Evolutionary conservation across 2,797 vertebrate genomes (phyloP), one percentile per base, ranked within the genome.

Genomic region (Cichlasoma orientale): DNA sequence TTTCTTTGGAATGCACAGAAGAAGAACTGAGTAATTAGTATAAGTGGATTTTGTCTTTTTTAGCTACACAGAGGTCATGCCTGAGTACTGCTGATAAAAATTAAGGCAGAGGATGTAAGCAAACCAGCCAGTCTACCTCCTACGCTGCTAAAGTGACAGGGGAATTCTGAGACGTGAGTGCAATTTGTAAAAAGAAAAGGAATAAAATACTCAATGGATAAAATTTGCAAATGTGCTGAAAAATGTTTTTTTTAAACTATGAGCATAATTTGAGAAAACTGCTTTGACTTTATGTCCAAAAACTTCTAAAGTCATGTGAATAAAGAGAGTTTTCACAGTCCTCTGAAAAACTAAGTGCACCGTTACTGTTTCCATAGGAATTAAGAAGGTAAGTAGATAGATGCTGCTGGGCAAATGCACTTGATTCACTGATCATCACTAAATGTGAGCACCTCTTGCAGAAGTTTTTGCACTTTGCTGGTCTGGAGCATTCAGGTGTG

Each of bases 1-100:
- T 61, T 76, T 57, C 54, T 74, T 78, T 78, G 50, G 53, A 77
- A 66, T 52, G 53, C 14, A 14, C 27, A 56, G 63, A 63, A 69
- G 13, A 70, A 29, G 44, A 72, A 21, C 8, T 18, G 31, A 38
- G 38, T 66, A 55, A 80, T 80, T 74, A 69, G 54, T 3, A 23
- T 3, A 14, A 73, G 72, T 33, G 0, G 44, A 69, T 74, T 66
- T 66, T 66, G 41, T 66, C 23, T 66, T 66, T 66, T 66, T 66
- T 47, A 47, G 41, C 41, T 66, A 66, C 41, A 66, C 19, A 52
- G 56, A 68, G 44, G 31, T 58, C 18, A 27, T 7, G 58, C 27
- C 69, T 50, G 68, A 76, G 72, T 66, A 14, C 29, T 7, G 6
- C 56, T 2, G 9, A 10, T 55, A 66, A 66, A 47, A 66, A 66